Base-by-base conservation (phyloP, 2,888 invertebrate genomes). In the Globia sparganii region DNA sequence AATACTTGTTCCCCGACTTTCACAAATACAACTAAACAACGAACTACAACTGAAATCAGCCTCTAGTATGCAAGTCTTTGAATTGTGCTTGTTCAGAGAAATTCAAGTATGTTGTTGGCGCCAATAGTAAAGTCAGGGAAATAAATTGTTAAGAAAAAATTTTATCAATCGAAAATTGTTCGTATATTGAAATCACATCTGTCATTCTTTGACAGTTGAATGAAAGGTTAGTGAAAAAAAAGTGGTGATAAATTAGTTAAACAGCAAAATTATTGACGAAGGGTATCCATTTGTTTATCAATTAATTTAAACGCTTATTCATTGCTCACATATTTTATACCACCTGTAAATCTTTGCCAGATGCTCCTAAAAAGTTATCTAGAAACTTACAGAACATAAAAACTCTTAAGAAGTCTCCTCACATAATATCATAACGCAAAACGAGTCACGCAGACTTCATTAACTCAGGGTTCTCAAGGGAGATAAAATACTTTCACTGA, bases 391-490 rank as follows among this genome's bases (percentile, higher is more conserved):
- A 78, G 56, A 37, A 75, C 34, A 62, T 28, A 75, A 77, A 69
- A 64, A 75, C 37, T 80, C 49, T n/a, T 1, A 34, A 72, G 62
- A 64, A 78, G 81, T 80, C 56, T 25, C 18, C 59, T 68, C 70
- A 73, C 75, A 73, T 69, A 79, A 70, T 31, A 76, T 76, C 67
- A 49, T 73, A 71, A 66, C 84, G 69, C 56, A 62, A 72, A 84
- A 84, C 73, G 65, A 76, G 74, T 76, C 72, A 76, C 69, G 79
- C 46, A 82, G 31, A 70, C 64, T 72, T 79, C 71, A 79, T 84
- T 84, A 79, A 82, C 74, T 62, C 28, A 15, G 28, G 58, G 37
- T 62, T 76, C 61, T 53, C 66, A n/a, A 4, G 37, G 43, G 72
- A 84, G 62, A 72, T 79, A 81, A 82, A 81, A 84, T 69, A 68